Conservation (phyloP, 1,140 invertebrate species). For the Arion vulgaris region DNA sequence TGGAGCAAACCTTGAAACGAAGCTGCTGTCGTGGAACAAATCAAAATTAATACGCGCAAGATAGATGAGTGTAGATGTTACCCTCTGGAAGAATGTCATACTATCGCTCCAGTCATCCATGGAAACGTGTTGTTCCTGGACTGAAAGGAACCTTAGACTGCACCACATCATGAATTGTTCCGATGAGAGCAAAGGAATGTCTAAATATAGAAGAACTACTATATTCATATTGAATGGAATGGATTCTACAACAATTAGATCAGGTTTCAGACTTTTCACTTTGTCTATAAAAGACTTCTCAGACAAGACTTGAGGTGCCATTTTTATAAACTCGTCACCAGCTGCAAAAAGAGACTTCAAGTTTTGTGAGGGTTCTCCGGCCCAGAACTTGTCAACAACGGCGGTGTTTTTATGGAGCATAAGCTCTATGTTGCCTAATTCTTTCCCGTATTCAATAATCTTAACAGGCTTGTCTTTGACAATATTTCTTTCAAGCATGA, state of each 20-base stretch:
- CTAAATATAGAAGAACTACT: conserved; percentile 38
- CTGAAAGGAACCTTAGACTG: conserved; percentile 20
- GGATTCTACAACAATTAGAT: conserved; percentile 40
- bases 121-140: background rate
- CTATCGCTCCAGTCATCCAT: background rate
- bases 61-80: background rate
- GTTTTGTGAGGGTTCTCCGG: background rate
- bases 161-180: conserved; percentile 10
- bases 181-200: conserved; percentile 37
- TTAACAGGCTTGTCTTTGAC: conserved; percentile 26
- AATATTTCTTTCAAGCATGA: background rate
- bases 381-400: conserved; percentile 32
- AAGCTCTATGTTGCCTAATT: background rate
- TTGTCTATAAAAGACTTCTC: conserved; percentile 8
- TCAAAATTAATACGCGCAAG: background rate
- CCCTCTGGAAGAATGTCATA: conserved; percentile 31
- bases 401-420: background rate
- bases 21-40: background rate
- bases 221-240: conserved; percentile 17
- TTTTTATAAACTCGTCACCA: background rate
- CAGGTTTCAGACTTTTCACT: conserved; percentile 16
- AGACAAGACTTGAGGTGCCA: background rate
- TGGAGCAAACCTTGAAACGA: conserved; percentile 23
- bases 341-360: background rate
- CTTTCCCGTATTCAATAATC: conserved; percentile 10